Evolutionary conservation across 2,797 vertebrate species (phyloP), one percentile per base, ranked within the genome.

Genomic region (Xenentodon cancila): DNA sequence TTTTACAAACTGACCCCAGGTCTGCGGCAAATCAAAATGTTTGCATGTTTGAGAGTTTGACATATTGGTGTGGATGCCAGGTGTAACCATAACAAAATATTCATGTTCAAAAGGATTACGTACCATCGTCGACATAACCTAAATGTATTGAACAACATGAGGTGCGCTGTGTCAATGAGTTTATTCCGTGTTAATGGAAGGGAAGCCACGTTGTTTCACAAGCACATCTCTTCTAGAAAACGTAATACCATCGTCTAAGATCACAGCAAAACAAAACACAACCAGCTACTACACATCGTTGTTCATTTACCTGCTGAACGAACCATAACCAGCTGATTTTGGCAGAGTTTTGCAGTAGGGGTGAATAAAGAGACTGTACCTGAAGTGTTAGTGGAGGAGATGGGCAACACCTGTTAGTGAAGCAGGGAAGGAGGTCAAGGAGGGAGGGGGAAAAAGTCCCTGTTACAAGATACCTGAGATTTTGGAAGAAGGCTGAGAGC

Each of bases 401-500:
- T 22, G 74, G 64, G 75, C 22, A 71, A 68, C 47, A 70, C 53
- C 68, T 66, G 78, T 89, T 85, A 88, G 64, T 81, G 45, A 76
- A 27, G 34, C 5, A 46, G 50, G 22, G 34, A 43, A 57, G 42
- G 53, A 57, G 57, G 44, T 54, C 12, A 8, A 43, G 53, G 46
- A 59, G 59, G 3, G 40, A 55, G 4, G 20, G 6, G 34, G 32
- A 55, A 7, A 6, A 16, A 13, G 5, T 5, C 7, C 7, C 0
- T 9, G 9, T 25, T 19, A 27, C 64, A 69, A 12, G 27, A 12
- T 89, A 92, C 90, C 92, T 90, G 92, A 88, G 94, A 94, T 92
- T 96, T 95, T 97, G 64, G 93, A 84, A 21, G 93, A 89, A 18
- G 91, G 88, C 80, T 95, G 95, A 30, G 91, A 84, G 34, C 92